phyloP scores from a whole-genome alignment of 2,113 vertebrate genomes.

The Proteles cristata region DNA sequence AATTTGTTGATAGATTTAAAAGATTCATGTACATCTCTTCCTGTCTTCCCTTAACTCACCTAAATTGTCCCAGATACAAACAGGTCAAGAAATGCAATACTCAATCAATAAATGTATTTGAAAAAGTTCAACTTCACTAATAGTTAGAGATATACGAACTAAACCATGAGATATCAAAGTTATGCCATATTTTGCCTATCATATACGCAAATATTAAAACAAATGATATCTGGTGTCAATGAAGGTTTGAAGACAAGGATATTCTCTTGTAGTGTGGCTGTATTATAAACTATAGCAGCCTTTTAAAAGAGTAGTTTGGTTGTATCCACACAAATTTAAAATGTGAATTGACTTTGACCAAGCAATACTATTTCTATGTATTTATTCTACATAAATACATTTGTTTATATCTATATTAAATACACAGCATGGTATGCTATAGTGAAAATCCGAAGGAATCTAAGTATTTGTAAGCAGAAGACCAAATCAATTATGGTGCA shows the following conservation, averaged over 20 bases:
- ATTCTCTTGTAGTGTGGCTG: background rate
- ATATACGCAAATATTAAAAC: background rate
- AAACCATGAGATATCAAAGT: background rate
- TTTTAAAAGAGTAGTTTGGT: background rate
- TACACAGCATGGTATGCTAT: background rate
- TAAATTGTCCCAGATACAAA: background rate
- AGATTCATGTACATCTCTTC: background rate
- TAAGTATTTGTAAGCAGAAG: background rate
- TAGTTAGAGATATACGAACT: background rate
- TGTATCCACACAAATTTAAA: slow-evolving; percentile 24
- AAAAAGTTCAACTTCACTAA: background rate
- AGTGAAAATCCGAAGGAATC: background rate
- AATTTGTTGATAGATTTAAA: background rate
- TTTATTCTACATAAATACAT: background rate
- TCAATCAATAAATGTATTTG: background rate
- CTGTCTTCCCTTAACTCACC: background rate
- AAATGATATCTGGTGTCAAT: background rate
- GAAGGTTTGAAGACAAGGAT: background rate
- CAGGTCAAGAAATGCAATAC: background rate
- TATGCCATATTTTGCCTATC: background rate
- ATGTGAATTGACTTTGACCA: background rate
- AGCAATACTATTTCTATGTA: background rate
- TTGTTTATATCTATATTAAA: background rate
- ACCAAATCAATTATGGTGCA: background rate
- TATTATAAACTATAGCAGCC: background rate